A percentile compares a stretch with the other conserved stretches of the same genome.
phyloP scores from a whole-genome alignment of 35 echinoderm and acorn worm genomes.

The Lytechinus variegatus region DNA sequence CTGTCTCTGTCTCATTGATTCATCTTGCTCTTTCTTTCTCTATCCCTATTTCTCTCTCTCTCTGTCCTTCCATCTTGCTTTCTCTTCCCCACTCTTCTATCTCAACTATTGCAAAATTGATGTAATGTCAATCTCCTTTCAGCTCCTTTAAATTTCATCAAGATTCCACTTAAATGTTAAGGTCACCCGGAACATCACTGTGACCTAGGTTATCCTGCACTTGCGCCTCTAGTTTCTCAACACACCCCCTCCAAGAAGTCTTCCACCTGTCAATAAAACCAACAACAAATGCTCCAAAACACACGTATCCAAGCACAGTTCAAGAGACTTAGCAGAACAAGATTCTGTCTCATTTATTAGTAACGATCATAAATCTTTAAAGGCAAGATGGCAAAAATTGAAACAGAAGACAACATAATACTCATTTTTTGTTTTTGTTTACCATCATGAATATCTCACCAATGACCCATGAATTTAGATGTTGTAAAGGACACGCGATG shows the following conservation, averaged over 20 bases:
- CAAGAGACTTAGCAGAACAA: conserved; percentile 10
- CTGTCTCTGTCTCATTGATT: no score
- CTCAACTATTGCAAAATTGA: not conserved
- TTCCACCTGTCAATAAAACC: not conserved
- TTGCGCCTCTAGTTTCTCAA: not conserved
- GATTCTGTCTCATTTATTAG: conserved; percentile 38
- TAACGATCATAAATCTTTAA: conserved; percentile 49
- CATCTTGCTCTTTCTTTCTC: not conserved
- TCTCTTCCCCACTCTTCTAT: not conserved
- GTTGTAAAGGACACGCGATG: not conserved
- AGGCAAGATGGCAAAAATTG: conserved; percentile 55
- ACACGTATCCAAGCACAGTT: not conserved
- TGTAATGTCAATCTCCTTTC: not conserved
- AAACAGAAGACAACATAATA: conserved; percentile 41
- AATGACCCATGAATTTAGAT: not conserved
- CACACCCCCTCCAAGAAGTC: not conserved
- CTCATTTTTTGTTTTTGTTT: conserved; percentile 27
- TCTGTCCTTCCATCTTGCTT: not conserved
- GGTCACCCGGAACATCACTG: not conserved
- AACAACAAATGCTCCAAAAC: not conserved
- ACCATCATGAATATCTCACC: conserved; percentile 34
- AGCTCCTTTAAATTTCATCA: not conserved
- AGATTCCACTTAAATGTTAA: not conserved
- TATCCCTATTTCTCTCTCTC: not conserved
- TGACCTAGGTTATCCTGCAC: not conserved